Conservation (phyloP, 2,797 vertebrate species). For the Australoheros facetus region DNA sequence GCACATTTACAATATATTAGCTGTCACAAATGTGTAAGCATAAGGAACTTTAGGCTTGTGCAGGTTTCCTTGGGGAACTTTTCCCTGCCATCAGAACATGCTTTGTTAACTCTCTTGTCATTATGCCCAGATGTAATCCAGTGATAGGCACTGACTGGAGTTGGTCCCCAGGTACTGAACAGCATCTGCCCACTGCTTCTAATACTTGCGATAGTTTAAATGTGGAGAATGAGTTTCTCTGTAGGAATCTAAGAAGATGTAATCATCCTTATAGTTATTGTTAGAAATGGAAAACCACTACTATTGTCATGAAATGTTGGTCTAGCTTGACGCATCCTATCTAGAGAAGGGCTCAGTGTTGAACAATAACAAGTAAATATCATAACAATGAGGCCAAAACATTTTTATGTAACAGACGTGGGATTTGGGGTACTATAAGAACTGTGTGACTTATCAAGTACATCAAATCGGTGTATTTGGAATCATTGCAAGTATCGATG, state of each 20-base stretch:
- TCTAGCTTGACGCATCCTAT: not conserved
- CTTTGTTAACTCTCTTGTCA: conserved; percentile 3
- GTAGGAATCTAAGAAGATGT: not conserved
- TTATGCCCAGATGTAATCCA: conserved; percentile 8
- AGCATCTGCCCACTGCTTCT: not conserved
- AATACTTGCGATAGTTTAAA: not conserved
- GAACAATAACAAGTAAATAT: not conserved
- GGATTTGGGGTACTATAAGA: not conserved
- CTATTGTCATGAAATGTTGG: too few species aligned
- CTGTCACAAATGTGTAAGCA: not conserved
- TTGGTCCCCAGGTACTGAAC: not conserved
- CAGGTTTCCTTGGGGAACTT: not conserved
- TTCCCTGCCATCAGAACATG: not conserved
- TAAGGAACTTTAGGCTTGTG: not conserved
- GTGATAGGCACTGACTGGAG: not conserved
- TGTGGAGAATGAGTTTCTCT: not conserved
- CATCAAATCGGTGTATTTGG: not conserved
- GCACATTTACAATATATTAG: not conserved
- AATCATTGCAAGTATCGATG: too few species aligned
- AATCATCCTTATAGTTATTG: too few species aligned
- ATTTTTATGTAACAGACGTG: not conserved
- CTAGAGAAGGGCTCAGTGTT: fast-evolving
- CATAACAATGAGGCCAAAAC: not conserved
- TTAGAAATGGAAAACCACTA: too few species aligned
- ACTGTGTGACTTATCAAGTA: not conserved